Conservation (phyloP, 2,113 vertebrate genomes). For the Ptilonorhynchus violaceus region DNA sequence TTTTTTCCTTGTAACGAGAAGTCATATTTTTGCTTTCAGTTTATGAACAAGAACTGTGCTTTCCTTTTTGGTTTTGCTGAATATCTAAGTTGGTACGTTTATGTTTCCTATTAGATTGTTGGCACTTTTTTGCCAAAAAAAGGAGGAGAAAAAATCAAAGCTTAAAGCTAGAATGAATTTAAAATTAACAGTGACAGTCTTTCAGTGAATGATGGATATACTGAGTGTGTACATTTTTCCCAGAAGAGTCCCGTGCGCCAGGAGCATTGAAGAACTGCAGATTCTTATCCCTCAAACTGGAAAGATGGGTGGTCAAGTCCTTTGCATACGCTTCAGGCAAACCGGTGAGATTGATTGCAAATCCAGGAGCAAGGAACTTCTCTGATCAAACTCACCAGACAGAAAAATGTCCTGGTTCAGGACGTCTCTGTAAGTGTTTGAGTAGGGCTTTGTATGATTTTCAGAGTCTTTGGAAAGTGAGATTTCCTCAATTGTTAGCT, state of each 20-base stretch:
- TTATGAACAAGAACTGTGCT: background rate
- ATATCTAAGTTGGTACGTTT: background rate
- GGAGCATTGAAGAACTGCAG: background rate
- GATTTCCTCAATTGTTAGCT: background rate
- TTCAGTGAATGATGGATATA: background rate
- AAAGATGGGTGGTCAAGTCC: background rate
- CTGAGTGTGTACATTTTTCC: background rate
- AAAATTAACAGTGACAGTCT: background rate
- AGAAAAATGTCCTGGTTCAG: background rate
- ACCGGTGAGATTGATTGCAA: background rate
- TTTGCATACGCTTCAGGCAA: background rate
- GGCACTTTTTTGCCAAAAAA: background rate
- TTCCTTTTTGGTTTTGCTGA: background rate
- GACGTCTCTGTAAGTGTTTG: background rate
- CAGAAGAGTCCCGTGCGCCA: background rate
- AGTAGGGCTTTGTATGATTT: background rate
- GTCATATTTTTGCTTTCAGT: background rate
- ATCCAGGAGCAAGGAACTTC: background rate
- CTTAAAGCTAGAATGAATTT: background rate
- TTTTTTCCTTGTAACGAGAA: background rate
- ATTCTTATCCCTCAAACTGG: background rate
- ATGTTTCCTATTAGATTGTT: background rate
- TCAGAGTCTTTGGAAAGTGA: background rate
- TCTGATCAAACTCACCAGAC: background rate
- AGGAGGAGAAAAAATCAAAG: rapidly evolving